Evolutionary conservation across 1,140 invertebrate species (phyloP), one percentile per base, ranked within the genome.

Genomic region (Heliconius himera): DNA sequence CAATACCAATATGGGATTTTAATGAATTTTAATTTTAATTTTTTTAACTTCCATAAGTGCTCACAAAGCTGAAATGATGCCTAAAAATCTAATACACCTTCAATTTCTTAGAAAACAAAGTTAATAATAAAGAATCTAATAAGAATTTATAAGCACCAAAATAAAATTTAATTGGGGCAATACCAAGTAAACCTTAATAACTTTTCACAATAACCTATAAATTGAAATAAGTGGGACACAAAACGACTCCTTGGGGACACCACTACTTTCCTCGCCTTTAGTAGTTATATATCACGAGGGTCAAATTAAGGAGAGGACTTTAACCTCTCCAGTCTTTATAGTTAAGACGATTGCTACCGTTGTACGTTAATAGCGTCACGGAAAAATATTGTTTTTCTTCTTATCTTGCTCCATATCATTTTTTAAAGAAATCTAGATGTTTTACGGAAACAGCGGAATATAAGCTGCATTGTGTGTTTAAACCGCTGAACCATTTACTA

Each of bases 311-410:
- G 51, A 75, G 38, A 26, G 74, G 60, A 20, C 38, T 46, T 70
- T 76, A 54, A 70, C 74, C 74, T 76, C 4, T 36, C 1, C 38
- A 56, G 36, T 60, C 74, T 76, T 70, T 70, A 22, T 51, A 76
- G 60, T 70, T 41, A 66, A 41, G 33, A 54, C 13, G 56, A 41
- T 75, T 56, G 54, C 46, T 70, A 38, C 4, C 33, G 60, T 70
- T 51, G 16, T 22, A 51, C 54, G 20, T 70, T 70, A 60, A 60
- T 36, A 38, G 36, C 70, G 74, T 70, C 38, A 36, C 20, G 8
- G 54, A 70, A 70, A 66, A 3, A 66, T 9, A 5, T 26, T n/a
- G 22, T 29, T 66, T 26, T 1, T 16, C 11, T 66, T 56, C 41
- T 46, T 46, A 46, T 46, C 41, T 51, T 51, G 49, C 49, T 20